phyloP scores from a whole-genome alignment of 2,797 vertebrate genomes.

The Tragelaphus eurycerus region DNA sequence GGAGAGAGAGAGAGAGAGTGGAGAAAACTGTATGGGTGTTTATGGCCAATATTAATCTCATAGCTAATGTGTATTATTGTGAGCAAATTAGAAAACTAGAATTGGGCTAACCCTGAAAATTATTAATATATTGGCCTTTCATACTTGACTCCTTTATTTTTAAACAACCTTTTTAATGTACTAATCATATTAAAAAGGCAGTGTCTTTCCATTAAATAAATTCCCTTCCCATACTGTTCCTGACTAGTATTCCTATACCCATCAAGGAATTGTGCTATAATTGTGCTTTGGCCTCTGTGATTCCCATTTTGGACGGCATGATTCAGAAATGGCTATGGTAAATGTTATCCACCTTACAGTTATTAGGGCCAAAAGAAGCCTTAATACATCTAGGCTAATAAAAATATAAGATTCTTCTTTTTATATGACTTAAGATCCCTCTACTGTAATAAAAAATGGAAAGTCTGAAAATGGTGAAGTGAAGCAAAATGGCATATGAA shows the following conservation, averaged over 20 bases:
- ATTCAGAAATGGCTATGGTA: not conserved
- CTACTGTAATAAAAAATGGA: not conserved
- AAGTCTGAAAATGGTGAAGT: not conserved
- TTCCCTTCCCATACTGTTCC: no score
- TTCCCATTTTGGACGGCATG: not conserved
- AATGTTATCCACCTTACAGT: not conserved
- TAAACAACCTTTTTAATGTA: not conserved
- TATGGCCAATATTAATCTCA: not conserved
- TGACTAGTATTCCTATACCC: not conserved
- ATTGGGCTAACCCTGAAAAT: not conserved
- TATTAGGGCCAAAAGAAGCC: not conserved
- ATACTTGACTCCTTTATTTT: not conserved
- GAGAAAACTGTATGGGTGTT: not conserved
- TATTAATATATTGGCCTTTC: not conserved
- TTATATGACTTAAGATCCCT: not conserved
- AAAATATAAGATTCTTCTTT: not conserved
- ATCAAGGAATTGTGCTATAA: not conserved
- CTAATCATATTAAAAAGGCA: conserved; percentile 23
- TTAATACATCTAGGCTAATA: not conserved
- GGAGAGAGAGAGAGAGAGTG: not conserved
- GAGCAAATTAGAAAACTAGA: conserved; percentile 16
- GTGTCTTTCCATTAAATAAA: not conserved
- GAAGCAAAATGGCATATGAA: not conserved
- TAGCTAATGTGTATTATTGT: not conserved
- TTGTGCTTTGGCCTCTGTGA: not conserved